A percentile compares a stretch with the other conserved stretches of the same genome.
Evolutionary conservation across 2,888 invertebrate species (phyloP).

Genomic region (Cabera pusaria): DNA sequence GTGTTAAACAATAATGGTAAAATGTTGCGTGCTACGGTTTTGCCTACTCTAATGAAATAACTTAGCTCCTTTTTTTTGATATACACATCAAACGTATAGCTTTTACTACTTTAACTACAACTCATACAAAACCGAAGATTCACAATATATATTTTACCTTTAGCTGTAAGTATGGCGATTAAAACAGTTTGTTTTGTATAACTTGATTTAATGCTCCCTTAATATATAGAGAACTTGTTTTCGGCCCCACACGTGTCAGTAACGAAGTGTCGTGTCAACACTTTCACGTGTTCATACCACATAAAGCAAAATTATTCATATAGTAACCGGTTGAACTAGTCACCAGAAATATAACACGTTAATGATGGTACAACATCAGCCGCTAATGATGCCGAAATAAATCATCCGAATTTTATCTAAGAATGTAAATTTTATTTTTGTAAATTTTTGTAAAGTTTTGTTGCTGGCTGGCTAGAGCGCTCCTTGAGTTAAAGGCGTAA

Average conservation of each 20-base stretch:
- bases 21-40: no score
- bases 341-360: constrained; percentile 24
- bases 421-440: constrained; percentile 7
- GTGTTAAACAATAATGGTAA: no score
- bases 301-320: constrained; percentile 21
- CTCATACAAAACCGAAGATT: no score
- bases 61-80: no score
- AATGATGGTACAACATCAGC: constrained; percentile 18
- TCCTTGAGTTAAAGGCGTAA: not conserved
- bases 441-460: constrained; percentile 5
- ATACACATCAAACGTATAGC: no score
- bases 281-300: constrained; percentile 23
- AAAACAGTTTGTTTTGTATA: not conserved
- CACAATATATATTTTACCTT: no score
- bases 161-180: not conserved
- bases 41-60: no score
- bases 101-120: no score
- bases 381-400: constrained; percentile 22
- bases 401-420: constrained; percentile 21
- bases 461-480: constrained; percentile 5
- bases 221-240: constrained; percentile 2
- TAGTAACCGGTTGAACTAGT: constrained; percentile 22
- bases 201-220: constrained; percentile 2
- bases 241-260: constrained; percentile 11
- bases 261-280: constrained; percentile 8